Evolutionary conservation across 2,888 invertebrate species (phyloP), one percentile per base, ranked within the genome.

Genomic region (Archips xylosteana): DNA sequence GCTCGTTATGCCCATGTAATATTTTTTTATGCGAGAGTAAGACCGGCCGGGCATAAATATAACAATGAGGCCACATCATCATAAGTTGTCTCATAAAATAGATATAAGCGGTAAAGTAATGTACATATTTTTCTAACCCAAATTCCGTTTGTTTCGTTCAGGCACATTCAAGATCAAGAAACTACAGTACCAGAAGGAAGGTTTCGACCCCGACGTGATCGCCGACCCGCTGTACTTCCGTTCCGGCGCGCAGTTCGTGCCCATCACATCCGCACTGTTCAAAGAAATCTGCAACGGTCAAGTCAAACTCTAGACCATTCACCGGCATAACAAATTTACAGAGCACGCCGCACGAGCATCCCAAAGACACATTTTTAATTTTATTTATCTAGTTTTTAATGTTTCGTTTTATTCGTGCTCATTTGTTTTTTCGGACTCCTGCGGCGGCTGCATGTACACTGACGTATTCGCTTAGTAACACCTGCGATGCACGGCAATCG

Each of bases 91-190:
- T 39, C 42, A 42, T 45, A 45, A 12, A 3, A 45, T 45, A 12
- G 45, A 45, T 45, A 12, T 12, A 45, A 12, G 12, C 12, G 45
- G 12, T 45, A 10, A 12, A 2, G 12, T 45, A 12, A 45, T 45
- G 45, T 45, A 9, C 42, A 8, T 9, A 12, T 12, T 12, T 45
- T 3, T 12, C 45, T 45, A 45, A 45, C 12, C 12, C 3, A 45
- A 45, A 45, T 45, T 45, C 13, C 6, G n/a, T 49, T 49, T 66
- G 62, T 13, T 72, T 75, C 88, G 84, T 82, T 88, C 95, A 95
- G 97, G 97, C 63, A 99, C 99, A 0, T 99, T 97, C 89, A 99
- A 99, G 92, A 89, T 99, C 80, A 98, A 98, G 91, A 99, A 99
- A 87, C 95, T 96, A 3, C 97, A 97, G 80, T 95, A 99, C 76